phyloP scores from a whole-genome alignment of 2,113 vertebrate species.

The Ceuthmochares aereus region DNA sequence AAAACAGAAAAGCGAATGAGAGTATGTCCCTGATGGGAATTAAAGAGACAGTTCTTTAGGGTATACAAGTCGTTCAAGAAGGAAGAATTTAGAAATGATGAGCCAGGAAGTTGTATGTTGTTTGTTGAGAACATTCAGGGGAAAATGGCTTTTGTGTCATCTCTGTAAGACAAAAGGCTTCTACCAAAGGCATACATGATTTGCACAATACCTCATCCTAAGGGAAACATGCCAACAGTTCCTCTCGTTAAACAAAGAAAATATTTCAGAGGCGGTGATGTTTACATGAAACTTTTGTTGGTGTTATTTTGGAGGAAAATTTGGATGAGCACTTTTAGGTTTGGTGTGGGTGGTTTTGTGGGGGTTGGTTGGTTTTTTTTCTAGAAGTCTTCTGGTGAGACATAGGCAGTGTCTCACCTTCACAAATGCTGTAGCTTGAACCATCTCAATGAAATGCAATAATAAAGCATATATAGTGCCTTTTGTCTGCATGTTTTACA shows the following conservation, averaged over 20 bases:
- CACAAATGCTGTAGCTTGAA: background rate
- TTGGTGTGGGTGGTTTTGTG: background rate
- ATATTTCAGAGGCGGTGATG: background rate
- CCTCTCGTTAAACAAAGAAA: background rate
- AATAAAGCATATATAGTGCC: background rate
- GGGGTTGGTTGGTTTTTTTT: no score
- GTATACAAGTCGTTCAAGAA: background rate
- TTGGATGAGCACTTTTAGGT: background rate
- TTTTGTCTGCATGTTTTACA: background rate
- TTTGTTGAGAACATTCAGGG: background rate
- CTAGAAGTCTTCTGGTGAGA: background rate
- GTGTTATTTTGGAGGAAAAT: background rate
- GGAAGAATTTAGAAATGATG: background rate
- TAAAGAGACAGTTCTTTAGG: background rate
- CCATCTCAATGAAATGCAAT: background rate
- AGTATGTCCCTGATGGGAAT: background rate
- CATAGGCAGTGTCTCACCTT: background rate
- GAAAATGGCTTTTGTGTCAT: background rate
- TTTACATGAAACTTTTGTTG: background rate
- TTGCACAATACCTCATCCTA: background rate
- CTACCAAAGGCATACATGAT: background rate
- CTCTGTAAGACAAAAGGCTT: background rate
- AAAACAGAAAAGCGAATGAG: background rate
- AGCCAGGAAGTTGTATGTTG: background rate
- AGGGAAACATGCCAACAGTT: background rate